These are phyloP conservation scores for Corythoichthys intestinalis DNA, from an alignment of 2,113 vertebrate species.

Conservation along the genomic window DNA sequence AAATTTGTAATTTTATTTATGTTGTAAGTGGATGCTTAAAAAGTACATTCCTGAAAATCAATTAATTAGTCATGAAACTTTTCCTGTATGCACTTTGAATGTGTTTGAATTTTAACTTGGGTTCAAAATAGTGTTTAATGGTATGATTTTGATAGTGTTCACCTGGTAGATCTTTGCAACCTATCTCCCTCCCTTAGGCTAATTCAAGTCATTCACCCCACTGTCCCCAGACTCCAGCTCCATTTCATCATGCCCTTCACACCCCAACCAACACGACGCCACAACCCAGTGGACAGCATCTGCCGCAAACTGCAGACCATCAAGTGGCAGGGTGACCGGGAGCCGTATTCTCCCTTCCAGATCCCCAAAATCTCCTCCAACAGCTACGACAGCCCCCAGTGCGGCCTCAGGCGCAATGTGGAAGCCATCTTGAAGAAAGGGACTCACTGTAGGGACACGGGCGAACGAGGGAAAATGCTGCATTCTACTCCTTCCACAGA, in stretches of 20 bases:
- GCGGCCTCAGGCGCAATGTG: slow-evolving; percentile 68
- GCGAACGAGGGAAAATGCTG: not conserved
- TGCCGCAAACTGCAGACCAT: slow-evolving; percentile 86
- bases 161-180: not conserved
- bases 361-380: slow-evolving; percentile 80
- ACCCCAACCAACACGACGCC: slow-evolving; percentile 60
- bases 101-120: too few relatives aligned
- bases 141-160: too few relatives aligned
- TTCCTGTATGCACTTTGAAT: too few relatives aligned
- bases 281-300: slow-evolving; percentile 88
- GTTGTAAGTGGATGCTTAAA: too few relatives aligned
- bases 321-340: slow-evolving; percentile 74
- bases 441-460: slow-evolving; percentile 22
- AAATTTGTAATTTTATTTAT: too few relatives aligned
- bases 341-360: slow-evolving; percentile 72
- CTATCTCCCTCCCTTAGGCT: not conserved
- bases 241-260: slow-evolving; percentile 60
- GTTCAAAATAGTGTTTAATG: too few relatives aligned
- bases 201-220: not conserved
- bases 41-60: too few relatives aligned
- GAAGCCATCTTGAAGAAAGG: slow-evolving; percentile 78
- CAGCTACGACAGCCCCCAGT: slow-evolving; percentile 77
- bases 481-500: slow-evolving; percentile 10
- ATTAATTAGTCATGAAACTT: too few relatives aligned
- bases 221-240: slow-evolving; percentile 45